These are phyloP conservation scores for Herpailurus yagouaroundi DNA, from an alignment of 2,113 vertebrate species.

Conservation along the genomic window DNA sequence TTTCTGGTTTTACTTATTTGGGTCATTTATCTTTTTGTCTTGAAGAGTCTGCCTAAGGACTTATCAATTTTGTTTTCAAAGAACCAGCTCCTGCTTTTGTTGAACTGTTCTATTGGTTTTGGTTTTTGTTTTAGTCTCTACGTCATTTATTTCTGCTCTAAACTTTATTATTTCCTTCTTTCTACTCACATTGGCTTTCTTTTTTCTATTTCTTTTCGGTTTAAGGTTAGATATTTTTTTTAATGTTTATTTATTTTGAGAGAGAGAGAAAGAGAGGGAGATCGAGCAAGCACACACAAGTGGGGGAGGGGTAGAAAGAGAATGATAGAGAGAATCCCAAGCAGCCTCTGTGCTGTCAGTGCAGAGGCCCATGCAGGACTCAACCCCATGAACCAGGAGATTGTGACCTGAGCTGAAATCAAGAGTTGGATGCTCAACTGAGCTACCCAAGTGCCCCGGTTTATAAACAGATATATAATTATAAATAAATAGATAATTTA, in stretches of 20 bases:
- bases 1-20: not conserved
- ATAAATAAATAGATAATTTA: not conserved
- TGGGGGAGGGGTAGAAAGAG: no score
- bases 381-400: no score
- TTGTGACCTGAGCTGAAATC: no score
- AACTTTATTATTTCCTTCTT: not conserved
- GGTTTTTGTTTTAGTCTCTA: not conserved
- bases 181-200: not conserved
- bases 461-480: no score
- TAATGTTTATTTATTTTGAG: no score
- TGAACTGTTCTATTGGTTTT: not conserved
- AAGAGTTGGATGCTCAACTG: no score
- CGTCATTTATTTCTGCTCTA: not conserved
- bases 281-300: no score
- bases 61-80: not conserved
- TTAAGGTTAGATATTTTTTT: not conserved
- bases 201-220: not conserved
- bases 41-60: not conserved
- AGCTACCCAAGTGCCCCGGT: no score
- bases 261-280: no score
- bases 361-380: no score
- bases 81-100: not conserved
- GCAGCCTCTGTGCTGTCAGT: no score
- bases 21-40: not conserved
- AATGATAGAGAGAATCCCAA: no score